Percentiles rank a stretch among this genome's conserved stretches.
These are phyloP conservation scores for Chrysopilus asiliformis DNA, from an alignment of 2,888 invertebrate species.

Conservation along the genomic window DNA sequence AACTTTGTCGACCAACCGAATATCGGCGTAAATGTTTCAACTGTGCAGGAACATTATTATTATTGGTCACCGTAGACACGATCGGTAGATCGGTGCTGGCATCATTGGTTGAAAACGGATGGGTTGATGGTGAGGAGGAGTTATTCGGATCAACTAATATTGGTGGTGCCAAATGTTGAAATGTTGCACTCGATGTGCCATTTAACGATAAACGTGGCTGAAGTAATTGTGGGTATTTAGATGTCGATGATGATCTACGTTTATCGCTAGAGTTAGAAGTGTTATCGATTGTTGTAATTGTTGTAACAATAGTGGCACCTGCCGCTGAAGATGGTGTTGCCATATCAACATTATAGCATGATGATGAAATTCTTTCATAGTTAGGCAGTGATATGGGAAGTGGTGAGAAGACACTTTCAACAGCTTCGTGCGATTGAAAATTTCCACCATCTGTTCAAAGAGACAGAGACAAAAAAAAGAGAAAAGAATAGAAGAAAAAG, in stretches of 20 bases:
- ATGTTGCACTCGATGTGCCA: slow-evolving; percentile 22
- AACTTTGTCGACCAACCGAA: slow-evolving; percentile 12
- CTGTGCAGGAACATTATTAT: slow-evolving; percentile 4
- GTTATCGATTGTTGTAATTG: neutral
- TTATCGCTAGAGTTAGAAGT: neutral
- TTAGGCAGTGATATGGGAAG: slow-evolving; percentile 11
- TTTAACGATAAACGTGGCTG: slow-evolving; percentile 34
- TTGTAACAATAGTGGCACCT: slow-evolving; percentile 1
- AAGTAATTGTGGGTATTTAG: slow-evolving; percentile 22
- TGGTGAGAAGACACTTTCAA: slow-evolving; percentile 11
- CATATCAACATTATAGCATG: slow-evolving; percentile 13
- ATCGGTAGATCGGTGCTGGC: slow-evolving; percentile 8
- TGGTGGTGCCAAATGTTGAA: slow-evolving; percentile 31
- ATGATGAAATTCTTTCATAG: slow-evolving; percentile 12
- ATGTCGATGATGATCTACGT: slow-evolving; percentile 15
- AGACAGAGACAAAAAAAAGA: too few relatives aligned
- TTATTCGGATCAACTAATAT: slow-evolving; percentile 21
- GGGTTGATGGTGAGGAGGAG: neutral
- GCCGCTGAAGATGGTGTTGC: slow-evolving; percentile 11
- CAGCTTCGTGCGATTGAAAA: neutral
- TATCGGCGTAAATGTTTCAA: slow-evolving; percentile 6
- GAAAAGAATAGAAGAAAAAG: too few relatives aligned
- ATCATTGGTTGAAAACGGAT: slow-evolving; percentile 4
- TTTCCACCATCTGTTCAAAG: slow-evolving; percentile 2
- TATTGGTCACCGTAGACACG: slow-evolving; percentile 9